A percentile compares a stretch with the other conserved stretches of the same genome.
Conservation (phyloP, 2,113 vertebrate genomes). For the Cricetomys ansorgei region DNA sequence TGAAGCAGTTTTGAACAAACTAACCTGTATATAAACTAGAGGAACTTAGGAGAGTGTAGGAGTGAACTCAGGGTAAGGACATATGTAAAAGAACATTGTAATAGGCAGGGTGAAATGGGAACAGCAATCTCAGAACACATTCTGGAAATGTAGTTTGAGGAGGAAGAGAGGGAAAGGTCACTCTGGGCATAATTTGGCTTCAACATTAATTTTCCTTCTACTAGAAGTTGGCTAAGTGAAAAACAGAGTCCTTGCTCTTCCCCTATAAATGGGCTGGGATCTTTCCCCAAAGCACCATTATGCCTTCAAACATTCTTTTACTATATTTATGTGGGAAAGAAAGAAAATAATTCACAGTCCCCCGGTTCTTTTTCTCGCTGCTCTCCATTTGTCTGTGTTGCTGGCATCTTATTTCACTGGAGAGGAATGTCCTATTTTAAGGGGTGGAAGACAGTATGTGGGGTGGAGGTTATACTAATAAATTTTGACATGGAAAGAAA, state of each 20-base stretch:
- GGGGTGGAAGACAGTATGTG: slow-evolving; percentile 66
- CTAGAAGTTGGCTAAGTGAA: slow-evolving; percentile 44
- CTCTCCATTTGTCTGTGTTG: slow-evolving; percentile 75
- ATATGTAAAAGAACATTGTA: background rate
- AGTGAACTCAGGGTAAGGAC: background rate
- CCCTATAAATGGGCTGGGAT: slow-evolving; percentile 69
- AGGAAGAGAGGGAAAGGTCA: slow-evolving; percentile 63
- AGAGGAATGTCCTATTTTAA: slow-evolving; percentile 83
- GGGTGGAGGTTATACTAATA: slow-evolving; percentile 76
- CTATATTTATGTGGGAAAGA: slow-evolving; percentile 83
- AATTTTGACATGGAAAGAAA: slow-evolving; percentile 61
- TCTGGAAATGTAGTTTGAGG: slow-evolving; percentile 43
- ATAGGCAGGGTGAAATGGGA: background rate
- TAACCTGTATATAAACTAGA: slow-evolving; percentile 1
- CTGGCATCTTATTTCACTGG: slow-evolving; percentile 79
- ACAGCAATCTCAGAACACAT: background rate
- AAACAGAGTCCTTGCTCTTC: slow-evolving; percentile 34
- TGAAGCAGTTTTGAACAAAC: background rate
- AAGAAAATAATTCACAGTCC: slow-evolving; percentile 72
- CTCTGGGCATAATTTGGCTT: slow-evolving; percentile 62
- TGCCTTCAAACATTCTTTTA: slow-evolving; percentile 71
- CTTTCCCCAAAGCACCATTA: slow-evolving; percentile 69
- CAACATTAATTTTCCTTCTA: slow-evolving; percentile 46
- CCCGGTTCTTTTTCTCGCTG: slow-evolving; percentile 65
- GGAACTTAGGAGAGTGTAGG: background rate